phyloP scores from a whole-genome alignment of 92 coral and sea anemone genomes.

The Anthopleura xanthogrammica region DNA sequence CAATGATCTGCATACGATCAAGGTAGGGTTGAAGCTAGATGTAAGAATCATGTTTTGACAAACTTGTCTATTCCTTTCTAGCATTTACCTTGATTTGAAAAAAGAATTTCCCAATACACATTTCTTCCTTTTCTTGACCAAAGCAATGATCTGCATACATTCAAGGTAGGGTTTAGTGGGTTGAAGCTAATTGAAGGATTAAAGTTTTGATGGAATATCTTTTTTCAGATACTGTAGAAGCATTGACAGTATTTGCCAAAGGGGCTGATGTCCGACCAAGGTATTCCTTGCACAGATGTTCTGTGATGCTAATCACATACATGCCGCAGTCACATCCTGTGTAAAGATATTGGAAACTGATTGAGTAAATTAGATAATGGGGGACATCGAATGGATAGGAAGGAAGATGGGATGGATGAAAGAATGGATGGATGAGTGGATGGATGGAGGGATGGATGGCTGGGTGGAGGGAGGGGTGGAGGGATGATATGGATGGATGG shows the following conservation, averaged over 20 bases:
- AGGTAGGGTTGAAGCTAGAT: constrained; percentile 1
- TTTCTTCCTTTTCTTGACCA: not conserved
- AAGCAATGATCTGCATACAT: not conserved
- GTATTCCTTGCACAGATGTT: constrained; percentile 61
- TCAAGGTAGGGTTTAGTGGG: not conserved
- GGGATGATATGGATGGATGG: not conserved
- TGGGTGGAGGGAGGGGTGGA: not conserved
- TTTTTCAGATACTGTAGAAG: constrained; percentile 21
- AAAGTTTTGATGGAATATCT: constrained; percentile 38
- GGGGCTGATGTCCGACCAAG: constrained; percentile 31
- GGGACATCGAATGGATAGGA: not conserved
- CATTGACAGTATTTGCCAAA: constrained; percentile 25
- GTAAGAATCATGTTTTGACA: constrained; percentile 31
- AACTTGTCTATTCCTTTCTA: too few species aligned
- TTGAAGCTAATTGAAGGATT: constrained; percentile 20
- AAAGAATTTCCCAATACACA: too few species aligned
- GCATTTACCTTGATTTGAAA: too few species aligned
- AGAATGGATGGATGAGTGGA: not conserved
- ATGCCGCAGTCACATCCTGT: constrained; percentile 89
- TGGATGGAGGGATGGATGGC: not conserved
- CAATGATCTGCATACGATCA: not conserved
- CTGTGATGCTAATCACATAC: constrained; percentile 71
- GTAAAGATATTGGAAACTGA: not conserved
- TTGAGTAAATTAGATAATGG: too few species aligned
- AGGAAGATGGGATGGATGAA: not conserved